Base-by-base conservation (phyloP, 2,113 vertebrate species). In the Haemorhous mexicanus region DNA sequence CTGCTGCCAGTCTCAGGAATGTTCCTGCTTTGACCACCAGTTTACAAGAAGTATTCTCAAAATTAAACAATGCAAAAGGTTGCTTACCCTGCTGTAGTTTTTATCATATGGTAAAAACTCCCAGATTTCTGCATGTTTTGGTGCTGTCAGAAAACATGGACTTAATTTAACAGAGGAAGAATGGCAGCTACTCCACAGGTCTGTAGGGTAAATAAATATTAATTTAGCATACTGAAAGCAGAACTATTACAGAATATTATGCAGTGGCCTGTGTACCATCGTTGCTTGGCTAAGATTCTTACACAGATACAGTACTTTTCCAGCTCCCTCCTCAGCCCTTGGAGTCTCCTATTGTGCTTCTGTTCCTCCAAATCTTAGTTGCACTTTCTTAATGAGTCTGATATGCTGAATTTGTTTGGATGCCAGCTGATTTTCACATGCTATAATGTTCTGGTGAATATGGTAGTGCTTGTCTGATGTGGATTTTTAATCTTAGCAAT, bases 301-400 rank as follows among this genome's bases (percentile, higher is more conserved):
- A 81, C 32, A 52, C 35, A 80, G 37, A 23, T 79, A n/a, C 37
- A 73, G 53, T 83, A 72, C 84, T 82, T 80, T 91, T 95, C 66
- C 72, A 90, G 76, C n/a, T 88, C 35, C 21, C 77, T 80, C 43
- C 66, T 74, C 33, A 49, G 26, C 9, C 33, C 50, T 47, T 64
- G 35, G 39, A 52, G 28, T 91, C 68, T 93, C 44, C 30, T 75
- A 49, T 80, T 82, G 67, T 91, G 62, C 62, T 88, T 95, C 68
- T 93, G 30, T 94, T 96, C 82, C 87, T 94, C 49, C 61, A 95
- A 46, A 84, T 94, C 64, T 91, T 94, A 80, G 90, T 97, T 96
- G 83, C n/a, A 64, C 37, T 85, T 75, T 77, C 41, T 35, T 66
- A 94, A 87, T 78, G 78, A 94, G 62, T 90, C 70, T 55, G n/a